Conservation (phyloP, 2,888 invertebrate genomes). For the Drosophila neoperkinsi region DNA sequence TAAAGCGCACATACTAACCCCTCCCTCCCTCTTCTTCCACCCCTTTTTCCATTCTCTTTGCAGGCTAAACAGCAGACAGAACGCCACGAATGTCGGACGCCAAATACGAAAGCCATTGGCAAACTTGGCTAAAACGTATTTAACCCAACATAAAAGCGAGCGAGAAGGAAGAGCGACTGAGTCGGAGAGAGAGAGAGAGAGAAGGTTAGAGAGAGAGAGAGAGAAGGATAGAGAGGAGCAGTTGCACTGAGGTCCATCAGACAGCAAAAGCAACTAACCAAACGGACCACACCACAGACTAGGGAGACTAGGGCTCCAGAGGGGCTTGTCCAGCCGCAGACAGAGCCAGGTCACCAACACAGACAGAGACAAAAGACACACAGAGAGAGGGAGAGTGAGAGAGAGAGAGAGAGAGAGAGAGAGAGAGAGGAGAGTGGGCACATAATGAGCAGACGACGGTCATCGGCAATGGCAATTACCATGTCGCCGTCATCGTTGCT, state of each 20-base stretch:
- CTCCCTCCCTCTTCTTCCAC: background rate
- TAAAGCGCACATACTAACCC: slow-evolving; percentile 64
- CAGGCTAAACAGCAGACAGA: slow-evolving; percentile 68
- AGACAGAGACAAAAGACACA: background rate
- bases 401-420: background rate
- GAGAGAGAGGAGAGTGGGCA: slow-evolving; percentile 15
- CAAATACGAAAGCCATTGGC: slow-evolving; percentile 72
- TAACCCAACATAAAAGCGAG: slow-evolving; percentile 64
- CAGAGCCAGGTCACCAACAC: slow-evolving; percentile 23
- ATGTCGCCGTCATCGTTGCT: slow-evolving; percentile 55
- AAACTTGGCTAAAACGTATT: slow-evolving; percentile 77
- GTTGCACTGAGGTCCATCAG: slow-evolving; percentile 19
- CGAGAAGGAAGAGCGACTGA: slow-evolving; percentile 19
- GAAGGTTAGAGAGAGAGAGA: slow-evolving; percentile 2
- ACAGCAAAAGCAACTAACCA: slow-evolving; percentile 39
- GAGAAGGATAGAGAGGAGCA: slow-evolving; percentile 21
- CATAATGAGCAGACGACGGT: slow-evolving; percentile 68
- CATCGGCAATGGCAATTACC: slow-evolving; percentile 63
- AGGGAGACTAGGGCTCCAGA: slow-evolving; percentile 25
- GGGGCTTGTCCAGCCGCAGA: slow-evolving; percentile 23
- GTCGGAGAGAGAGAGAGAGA: slow-evolving; percentile 2
- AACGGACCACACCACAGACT: slow-evolving; percentile 32
- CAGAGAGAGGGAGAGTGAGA: slow-evolving; percentile 8
- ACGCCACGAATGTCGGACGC: slow-evolving; percentile 76
- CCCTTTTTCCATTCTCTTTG: slow-evolving; percentile 36